Percentiles rank a stretch among this genome's conserved stretches.
Conservation (phyloP, 2,888 invertebrate species). For the Tribolium freemani region DNA sequence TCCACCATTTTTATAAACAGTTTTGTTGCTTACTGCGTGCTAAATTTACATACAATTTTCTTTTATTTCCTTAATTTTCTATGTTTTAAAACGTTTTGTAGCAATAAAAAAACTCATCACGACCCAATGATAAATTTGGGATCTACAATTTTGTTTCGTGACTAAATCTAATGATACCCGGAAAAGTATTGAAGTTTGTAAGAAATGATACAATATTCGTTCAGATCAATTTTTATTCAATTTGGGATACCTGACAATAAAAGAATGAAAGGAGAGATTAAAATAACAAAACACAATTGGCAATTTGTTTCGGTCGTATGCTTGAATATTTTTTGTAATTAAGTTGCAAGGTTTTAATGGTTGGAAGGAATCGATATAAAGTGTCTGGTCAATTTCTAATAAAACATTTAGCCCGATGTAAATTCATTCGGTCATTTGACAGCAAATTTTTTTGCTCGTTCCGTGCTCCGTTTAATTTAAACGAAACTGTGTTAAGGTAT, state of each 20-base stretch:
- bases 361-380: background rate
- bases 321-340: background rate
- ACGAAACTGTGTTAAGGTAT: slow-evolving; percentile 18
- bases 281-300: background rate
- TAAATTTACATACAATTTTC: no score
- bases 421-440: background rate
- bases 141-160: background rate
- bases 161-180: background rate
- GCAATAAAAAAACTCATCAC: background rate
- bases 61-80: no score
- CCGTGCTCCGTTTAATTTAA: slow-evolving; percentile 8
- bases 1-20: no score
- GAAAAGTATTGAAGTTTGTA: background rate
- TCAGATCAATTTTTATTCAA: no score
- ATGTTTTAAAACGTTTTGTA: background rate
- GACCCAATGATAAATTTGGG: background rate
- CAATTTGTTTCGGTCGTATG: no score
- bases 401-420: background rate
- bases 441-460: background rate
- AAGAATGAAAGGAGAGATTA: background rate
- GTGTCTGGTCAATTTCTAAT: background rate
- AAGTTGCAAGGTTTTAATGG: background rate
- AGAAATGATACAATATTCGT: background rate
- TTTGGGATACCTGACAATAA: no score
- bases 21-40: no score